Evolutionary conservation across 2,797 vertebrate genomes (phyloP).

Genomic region (Chrysocyon brachyurus): DNA sequence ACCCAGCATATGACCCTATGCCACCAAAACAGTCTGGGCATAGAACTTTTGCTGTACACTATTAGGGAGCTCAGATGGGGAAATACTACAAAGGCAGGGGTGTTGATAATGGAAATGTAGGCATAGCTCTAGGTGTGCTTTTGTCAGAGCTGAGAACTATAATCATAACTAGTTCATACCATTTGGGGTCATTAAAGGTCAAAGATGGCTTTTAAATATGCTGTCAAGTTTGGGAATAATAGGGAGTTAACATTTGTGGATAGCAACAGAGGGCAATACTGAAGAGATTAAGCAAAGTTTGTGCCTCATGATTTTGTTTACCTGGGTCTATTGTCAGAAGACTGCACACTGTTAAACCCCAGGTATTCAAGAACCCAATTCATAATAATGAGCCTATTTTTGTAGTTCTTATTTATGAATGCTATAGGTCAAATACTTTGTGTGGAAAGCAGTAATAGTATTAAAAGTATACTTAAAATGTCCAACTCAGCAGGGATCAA

Average conservation of each 20-base stretch:
- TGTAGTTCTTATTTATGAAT: neutral
- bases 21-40: neutral
- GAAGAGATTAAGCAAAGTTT: constrained; percentile 8
- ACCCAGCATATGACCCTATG: neutral
- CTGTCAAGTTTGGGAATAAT: neutral
- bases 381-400: neutral
- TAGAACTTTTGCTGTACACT: neutral
- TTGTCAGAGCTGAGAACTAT: neutral
- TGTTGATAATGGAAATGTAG: neutral
- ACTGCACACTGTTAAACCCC: neutral
- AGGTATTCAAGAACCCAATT: neutral
- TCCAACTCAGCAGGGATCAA: neutral
- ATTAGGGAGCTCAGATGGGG: neutral
- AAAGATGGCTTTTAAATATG: constrained; percentile 8
- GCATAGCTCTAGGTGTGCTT: neutral
- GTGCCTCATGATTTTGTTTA: constrained; percentile 32
- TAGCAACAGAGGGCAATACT: neutral
- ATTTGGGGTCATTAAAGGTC: neutral
- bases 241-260: neutral
- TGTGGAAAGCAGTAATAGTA: neutral
- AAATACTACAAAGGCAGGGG: neutral
- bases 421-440: constrained; percentile 2
- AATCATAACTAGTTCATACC: neutral
- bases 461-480: neutral
- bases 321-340: neutral